phyloP scores from a whole-genome alignment of 2,888 invertebrate genomes.

The Thera britannica region DNA sequence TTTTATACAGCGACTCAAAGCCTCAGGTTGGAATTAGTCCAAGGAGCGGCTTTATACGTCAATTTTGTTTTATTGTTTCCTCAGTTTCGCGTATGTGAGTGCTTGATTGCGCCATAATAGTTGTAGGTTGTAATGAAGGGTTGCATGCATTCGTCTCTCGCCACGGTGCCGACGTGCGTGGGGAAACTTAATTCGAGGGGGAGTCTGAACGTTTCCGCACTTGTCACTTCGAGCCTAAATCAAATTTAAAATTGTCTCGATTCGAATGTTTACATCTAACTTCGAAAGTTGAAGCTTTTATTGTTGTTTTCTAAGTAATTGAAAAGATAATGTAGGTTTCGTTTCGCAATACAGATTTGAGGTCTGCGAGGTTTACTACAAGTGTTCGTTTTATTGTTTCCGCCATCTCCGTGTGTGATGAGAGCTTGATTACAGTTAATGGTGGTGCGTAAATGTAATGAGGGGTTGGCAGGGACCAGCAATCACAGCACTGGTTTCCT shows the following conservation, averaged over 20 bases:
- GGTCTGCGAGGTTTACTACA: constrained; percentile 52
- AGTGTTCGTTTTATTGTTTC: constrained; percentile 74
- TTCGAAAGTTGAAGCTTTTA: constrained; percentile 21
- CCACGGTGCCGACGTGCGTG: constrained; percentile 62
- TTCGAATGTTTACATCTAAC: constrained; percentile 50
- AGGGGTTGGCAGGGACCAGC: constrained; percentile 66
- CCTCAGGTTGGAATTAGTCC: constrained; percentile 65
- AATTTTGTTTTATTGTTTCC: constrained; percentile 81
- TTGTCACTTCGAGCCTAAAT: constrained; percentile 67
- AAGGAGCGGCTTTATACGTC: constrained; percentile 79
- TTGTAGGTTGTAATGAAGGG: constrained; percentile 79
- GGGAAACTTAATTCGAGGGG: constrained; percentile 74
- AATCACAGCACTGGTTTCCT: constrained; percentile 69
- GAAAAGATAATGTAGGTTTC: constrained; percentile 28
- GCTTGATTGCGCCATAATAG: constrained; percentile 81
- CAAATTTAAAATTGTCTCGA: constrained; percentile 62
- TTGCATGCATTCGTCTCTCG: constrained; percentile 70
- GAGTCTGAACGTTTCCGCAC: constrained; percentile 71
- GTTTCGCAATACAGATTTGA: constrained; percentile 27
- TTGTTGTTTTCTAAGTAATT: constrained; percentile 34
- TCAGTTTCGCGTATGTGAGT: constrained; percentile 81
- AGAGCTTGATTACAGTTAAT: constrained; percentile 76
- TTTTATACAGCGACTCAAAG: constrained; percentile 65
- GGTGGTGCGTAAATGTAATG: constrained; percentile 77
- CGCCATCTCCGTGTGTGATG: constrained; percentile 75